Conservation (phyloP, 1,140 invertebrate genomes). For the Zaprionus camerounensis region DNA sequence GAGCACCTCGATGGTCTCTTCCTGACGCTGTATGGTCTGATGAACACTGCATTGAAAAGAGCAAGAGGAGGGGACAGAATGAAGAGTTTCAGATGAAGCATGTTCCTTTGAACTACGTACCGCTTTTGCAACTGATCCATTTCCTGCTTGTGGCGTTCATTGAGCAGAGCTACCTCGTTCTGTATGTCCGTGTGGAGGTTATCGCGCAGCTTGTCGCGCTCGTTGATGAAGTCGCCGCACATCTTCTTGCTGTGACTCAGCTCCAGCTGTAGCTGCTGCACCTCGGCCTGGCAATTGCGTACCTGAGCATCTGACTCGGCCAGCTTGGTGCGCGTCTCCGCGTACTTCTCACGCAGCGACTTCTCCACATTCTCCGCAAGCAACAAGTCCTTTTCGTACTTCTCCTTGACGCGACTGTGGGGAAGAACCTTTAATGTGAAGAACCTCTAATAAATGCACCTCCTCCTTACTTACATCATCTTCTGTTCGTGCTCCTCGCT, state of each 20-base stretch:
- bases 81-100: neutral
- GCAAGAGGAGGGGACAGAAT: neutral
- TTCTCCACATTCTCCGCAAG: slow-evolving; percentile 87
- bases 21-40: slow-evolving; percentile 90
- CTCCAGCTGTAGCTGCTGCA: slow-evolving; percentile 85
- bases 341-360: slow-evolving; percentile 84
- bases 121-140: slow-evolving; percentile 84
- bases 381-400: slow-evolving; percentile 89
- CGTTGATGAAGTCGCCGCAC: slow-evolving; percentile 84
- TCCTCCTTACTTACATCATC: slow-evolving; percentile 80
- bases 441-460: neutral
- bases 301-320: slow-evolving; percentile 86
- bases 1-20: slow-evolving; percentile 89
- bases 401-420: slow-evolving; percentile 89
- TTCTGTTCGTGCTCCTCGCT: slow-evolving; percentile 86
- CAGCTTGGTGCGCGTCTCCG: slow-evolving; percentile 86
- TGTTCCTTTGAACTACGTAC: slow-evolving; percentile 16
- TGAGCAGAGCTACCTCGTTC: slow-evolving; percentile 83
- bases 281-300: slow-evolving; percentile 84
- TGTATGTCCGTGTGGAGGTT: slow-evolving; percentile 86
- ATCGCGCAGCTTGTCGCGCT: slow-evolving; percentile 85
- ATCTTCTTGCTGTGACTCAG: slow-evolving; percentile 85
- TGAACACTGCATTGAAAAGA: slow-evolving; percentile 87
- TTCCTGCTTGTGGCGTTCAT: slow-evolving; percentile 84
- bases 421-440: slow-evolving; percentile 16